These are phyloP conservation scores for Tauraco hartlaubi DNA, from an alignment of 2,797 vertebrate species.

Conservation along the genomic window DNA sequence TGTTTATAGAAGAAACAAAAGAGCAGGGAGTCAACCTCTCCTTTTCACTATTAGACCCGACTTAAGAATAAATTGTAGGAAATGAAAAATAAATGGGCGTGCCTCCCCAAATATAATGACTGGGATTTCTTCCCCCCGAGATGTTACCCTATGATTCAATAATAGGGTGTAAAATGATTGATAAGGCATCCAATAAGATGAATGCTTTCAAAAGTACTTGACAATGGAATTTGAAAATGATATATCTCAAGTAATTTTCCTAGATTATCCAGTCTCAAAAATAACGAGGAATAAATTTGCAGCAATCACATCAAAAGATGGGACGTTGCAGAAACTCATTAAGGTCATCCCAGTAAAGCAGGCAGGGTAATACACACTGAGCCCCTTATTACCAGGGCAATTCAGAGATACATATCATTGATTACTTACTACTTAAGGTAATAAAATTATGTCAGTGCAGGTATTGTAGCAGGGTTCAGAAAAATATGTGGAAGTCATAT, in stretches of 20 bases:
- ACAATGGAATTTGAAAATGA: background rate
- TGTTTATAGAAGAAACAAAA: background rate
- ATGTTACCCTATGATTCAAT: background rate
- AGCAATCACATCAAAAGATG: background rate
- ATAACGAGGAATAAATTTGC: background rate
- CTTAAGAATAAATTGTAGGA: background rate
- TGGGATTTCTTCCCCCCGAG: rapidly evolving
- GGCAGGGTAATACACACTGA: background rate
- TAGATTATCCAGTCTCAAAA: background rate
- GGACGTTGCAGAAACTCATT: background rate
- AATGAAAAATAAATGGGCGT: background rate
- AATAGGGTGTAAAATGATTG: background rate
- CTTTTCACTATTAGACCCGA: background rate
- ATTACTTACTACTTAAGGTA: background rate
- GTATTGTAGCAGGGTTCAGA: background rate
- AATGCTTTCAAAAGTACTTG: background rate
- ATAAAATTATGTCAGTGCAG: background rate
- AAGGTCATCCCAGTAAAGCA: background rate
- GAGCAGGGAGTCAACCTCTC: background rate
- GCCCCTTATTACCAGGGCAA: background rate
- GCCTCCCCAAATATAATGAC: background rate
- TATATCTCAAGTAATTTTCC: background rate
- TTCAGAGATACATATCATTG: background rate
- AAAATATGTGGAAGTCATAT: background rate
- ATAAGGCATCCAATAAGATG: background rate